Base-by-base conservation (phyloP, 2,797 vertebrate species). In the Masticophis lateralis region DNA sequence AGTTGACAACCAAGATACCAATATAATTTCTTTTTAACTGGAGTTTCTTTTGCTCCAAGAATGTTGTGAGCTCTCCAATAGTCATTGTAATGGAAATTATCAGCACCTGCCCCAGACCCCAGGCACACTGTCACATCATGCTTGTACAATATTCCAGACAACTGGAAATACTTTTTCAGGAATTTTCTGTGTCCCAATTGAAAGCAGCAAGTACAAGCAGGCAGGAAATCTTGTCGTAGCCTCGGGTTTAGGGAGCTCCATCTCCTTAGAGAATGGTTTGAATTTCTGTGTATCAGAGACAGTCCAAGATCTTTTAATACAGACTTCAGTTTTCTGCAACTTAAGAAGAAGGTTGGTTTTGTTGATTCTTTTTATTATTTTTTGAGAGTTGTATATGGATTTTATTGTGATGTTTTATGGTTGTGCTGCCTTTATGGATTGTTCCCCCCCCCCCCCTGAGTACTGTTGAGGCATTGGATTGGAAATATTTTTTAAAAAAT, bases 321-420 rank as follows among this genome's bases (percentile, higher is more conserved):
- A 61, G 56, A 18, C 43, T 43, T 88, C 20, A 74, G 74, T 88
- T 55, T 88, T 88, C 69, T 88, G n/a, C 61, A n/a, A 57, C 47
- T 87, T 93, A 32, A 87, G 59, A 43, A 22, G 37, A 90, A 90
- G 27, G n/a, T 57, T 63, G 57, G 55, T 89, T 93, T 91, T 91
- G 57, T 88, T 93, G 66, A 63, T 47, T 61, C 57, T 83, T 88
- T 88, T 91, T 79, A 66, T 87, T 91, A 59, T 14, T 27, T 88
- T 79, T 79, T 20, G 22, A 57, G n/a, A 91, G 63, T 83, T 93
- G 86, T 91, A 88, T 83, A 53, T n/a, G 53, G 56, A 79, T 88
- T 93, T 91, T 91, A 93, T 93, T 79, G 57, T 88, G 66, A 79
- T 83, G 55, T 63, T 89, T 56, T 93, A 89, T 89, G 32, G 57